Evolutionary conservation across 2,888 invertebrate species (phyloP).

Genomic region (Ophion ellenae): DNA sequence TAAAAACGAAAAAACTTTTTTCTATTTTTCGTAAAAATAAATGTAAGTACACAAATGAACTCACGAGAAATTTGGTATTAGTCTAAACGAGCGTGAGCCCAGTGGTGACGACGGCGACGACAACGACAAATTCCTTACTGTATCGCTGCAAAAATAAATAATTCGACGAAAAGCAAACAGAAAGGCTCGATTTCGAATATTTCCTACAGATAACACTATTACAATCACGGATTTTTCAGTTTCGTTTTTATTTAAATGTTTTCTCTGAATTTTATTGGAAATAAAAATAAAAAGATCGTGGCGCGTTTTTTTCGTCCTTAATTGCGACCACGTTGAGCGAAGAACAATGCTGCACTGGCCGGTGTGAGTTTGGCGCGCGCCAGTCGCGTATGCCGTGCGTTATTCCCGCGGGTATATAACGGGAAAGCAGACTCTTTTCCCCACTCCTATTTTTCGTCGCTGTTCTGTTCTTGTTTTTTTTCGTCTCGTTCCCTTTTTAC

Average conservation of each 20-base stretch:
- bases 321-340: background rate
- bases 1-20: too few species aligned
- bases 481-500: background rate
- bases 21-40: too few species aligned
- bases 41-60: too few species aligned
- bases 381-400: background rate
- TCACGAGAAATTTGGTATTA: too few species aligned
- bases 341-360: constrained; percentile 15
- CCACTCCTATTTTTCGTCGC: constrained; percentile 39
- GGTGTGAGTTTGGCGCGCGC: constrained; percentile 1
- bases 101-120: too few species aligned
- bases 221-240: background rate
- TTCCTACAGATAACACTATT: too few species aligned
- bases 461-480: background rate
- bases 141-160: too few species aligned
- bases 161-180: too few species aligned
- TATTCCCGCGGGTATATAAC: constrained; percentile 37
- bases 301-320: background rate
- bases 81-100: too few species aligned
- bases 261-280: background rate
- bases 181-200: too few species aligned
- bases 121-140: too few species aligned
- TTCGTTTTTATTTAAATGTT: background rate
- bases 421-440: constrained; percentile 59
- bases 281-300: background rate